Conservation (phyloP, 2,888 invertebrate genomes). For the Pterostichus madidus region DNA sequence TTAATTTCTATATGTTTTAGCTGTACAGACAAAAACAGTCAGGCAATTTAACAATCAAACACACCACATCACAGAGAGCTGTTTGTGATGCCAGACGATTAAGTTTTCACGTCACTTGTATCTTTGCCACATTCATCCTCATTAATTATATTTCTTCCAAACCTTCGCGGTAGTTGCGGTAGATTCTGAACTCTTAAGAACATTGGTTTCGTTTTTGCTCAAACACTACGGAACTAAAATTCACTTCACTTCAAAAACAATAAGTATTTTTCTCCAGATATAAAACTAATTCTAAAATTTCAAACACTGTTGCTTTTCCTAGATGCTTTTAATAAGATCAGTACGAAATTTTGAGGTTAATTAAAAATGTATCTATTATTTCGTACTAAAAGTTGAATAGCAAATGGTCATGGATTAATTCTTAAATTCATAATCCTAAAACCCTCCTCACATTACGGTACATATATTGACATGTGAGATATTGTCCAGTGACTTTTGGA, state of each 20-base stretch:
- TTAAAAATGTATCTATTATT: too few species aligned
- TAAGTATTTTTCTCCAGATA: constrained; percentile 6
- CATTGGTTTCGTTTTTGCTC: constrained; percentile 6
- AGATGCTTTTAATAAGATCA: too few species aligned
- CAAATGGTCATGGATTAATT: too few species aligned
- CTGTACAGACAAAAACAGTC: too few species aligned
- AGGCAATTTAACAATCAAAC: constrained; percentile 12
- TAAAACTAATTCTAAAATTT: not conserved
- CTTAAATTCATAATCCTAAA: too few species aligned
- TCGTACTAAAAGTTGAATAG: too few species aligned
- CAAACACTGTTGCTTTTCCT: too few species aligned
- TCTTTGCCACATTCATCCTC: constrained; percentile 20
- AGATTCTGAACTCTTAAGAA: constrained; percentile 11
- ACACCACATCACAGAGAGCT: constrained; percentile 10
- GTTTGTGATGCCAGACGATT: constrained; percentile 30
- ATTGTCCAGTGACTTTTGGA: too few species aligned
- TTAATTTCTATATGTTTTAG: not conserved
- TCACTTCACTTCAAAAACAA: not conserved
- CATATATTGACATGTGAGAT: too few species aligned
- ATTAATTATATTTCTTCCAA: constrained; percentile 51
- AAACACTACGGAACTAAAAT: not conserved
- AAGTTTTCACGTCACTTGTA: constrained; percentile 31
- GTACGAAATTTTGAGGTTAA: too few species aligned
- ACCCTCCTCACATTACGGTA: too few species aligned
- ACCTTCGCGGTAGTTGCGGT: constrained; percentile 18